Percentiles rank a stretch among this genome's conserved stretches.
Conservation (phyloP, 1,140 invertebrate species). For the Neodiprion lecontei region DNA sequence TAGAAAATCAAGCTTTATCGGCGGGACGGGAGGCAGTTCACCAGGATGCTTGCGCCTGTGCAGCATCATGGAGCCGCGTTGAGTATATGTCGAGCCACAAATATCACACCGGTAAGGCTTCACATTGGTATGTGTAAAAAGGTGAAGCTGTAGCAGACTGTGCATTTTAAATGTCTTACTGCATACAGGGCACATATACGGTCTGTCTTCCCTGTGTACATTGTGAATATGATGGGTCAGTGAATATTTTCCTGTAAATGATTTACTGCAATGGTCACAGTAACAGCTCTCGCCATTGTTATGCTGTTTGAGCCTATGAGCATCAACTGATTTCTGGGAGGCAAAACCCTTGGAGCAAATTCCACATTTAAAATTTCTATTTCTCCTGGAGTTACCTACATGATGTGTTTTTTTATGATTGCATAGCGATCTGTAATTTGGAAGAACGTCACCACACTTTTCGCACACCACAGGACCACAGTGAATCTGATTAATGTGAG, state of each 20-base stretch:
- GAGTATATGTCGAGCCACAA: slow-evolving; percentile 65
- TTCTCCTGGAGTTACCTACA: neutral
- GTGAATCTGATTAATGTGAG: slow-evolving; percentile 55
- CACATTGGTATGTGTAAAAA: slow-evolving; percentile 58
- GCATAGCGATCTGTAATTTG: slow-evolving; percentile 13
- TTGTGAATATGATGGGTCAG: slow-evolving; percentile 64
- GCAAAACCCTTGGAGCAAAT: slow-evolving; percentile 35
- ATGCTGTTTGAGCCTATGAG: slow-evolving; percentile 33
- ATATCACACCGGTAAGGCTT: slow-evolving; percentile 59
- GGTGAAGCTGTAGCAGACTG: slow-evolving; percentile 52
- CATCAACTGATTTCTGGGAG: slow-evolving; percentile 23
- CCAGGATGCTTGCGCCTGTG: slow-evolving; percentile 55
- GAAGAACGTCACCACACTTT: slow-evolving; percentile 47
- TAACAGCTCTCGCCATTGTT: slow-evolving; percentile 64
- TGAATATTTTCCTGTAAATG: slow-evolving; percentile 50
- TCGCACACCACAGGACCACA: slow-evolving; percentile 55
- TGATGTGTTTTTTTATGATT: slow-evolving; percentile 12
- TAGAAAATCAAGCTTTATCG: slow-evolving; percentile 7
- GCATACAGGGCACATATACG: slow-evolving; percentile 76
- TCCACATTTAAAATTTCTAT: slow-evolving; percentile 28
- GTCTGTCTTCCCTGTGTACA: slow-evolving; percentile 69
- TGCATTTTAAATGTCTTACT: slow-evolving; percentile 70
- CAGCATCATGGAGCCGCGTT: slow-evolving; percentile 49
- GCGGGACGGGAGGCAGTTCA: neutral
- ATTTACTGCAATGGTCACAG: slow-evolving; percentile 77